Conservation (phyloP, 2,113 vertebrate species). For the Rhombomys opimus region DNA sequence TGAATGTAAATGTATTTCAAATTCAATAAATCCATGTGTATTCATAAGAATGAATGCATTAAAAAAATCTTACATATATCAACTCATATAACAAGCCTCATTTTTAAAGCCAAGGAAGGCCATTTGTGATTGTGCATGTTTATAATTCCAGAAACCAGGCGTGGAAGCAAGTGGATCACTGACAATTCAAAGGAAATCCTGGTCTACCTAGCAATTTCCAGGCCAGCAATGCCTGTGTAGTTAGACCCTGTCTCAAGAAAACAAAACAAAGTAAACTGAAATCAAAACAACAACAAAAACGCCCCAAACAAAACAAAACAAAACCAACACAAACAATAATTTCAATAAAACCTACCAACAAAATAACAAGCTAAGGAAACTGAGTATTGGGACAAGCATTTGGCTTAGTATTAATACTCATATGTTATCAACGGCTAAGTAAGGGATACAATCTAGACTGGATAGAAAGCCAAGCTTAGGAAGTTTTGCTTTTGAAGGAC, state of each 20-base stretch:
- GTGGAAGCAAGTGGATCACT: not conserved
- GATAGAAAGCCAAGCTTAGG: not conserved
- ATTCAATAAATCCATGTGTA: too few relatives aligned
- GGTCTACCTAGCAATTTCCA: not conserved
- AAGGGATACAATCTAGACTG: not conserved
- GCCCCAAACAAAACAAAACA: not conserved
- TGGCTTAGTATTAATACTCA: not conserved
- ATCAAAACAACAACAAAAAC: not conserved
- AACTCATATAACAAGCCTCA: not conserved
- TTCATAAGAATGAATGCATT: too few relatives aligned
- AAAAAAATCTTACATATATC: not conserved
- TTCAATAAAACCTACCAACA: not conserved
- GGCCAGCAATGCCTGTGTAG: not conserved
- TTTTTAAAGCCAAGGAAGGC: conserved; percentile 10
- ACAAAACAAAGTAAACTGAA: not conserved
- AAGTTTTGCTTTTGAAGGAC: conserved; percentile 10
- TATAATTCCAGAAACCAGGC: not conserved
- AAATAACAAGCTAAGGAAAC: not conserved
- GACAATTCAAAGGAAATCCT: not conserved
- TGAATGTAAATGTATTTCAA: too few relatives aligned
- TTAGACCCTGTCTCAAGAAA: not conserved
- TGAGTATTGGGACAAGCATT: not conserved
- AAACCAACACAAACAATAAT: not conserved
- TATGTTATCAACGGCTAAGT: too few relatives aligned
- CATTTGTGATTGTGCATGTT: not conserved